Evolutionary conservation across 2,888 invertebrate species (phyloP).

Genomic region (Chrysolina oricalcia): DNA sequence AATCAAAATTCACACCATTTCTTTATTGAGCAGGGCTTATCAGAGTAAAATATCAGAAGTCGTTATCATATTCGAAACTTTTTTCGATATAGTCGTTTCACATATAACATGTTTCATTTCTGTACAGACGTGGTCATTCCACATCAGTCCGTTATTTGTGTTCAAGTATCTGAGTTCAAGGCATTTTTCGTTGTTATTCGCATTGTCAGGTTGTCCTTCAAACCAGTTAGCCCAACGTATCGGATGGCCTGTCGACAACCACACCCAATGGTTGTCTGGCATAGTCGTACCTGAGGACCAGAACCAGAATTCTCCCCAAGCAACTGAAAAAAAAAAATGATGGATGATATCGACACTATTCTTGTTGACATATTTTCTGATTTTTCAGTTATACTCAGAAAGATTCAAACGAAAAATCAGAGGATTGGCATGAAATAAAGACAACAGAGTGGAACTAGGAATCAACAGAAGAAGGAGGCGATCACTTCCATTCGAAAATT

Average conservation of each 20-base stretch:
- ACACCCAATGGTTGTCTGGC: conserved; percentile 35
- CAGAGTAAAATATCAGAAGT: not conserved
- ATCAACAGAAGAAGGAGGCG: too few species aligned
- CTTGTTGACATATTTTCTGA: too few species aligned
- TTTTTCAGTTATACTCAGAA: too few species aligned
- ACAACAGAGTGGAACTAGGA: too few species aligned
- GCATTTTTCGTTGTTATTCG: conserved; percentile 33
- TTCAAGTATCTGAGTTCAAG: conserved; percentile 31
- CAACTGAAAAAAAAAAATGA: conserved; percentile 30
- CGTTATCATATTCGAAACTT: conserved; percentile 8
- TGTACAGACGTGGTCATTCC: conserved; percentile 37
- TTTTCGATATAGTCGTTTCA: conserved; percentile 31
- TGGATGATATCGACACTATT: too few species aligned
- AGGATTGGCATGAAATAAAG: too few species aligned
- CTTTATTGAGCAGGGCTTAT: not conserved
- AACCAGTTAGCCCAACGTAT: conserved; percentile 36
- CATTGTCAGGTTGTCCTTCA: conserved; percentile 36
- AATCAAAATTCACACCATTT: not conserved
- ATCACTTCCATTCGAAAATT: too few species aligned
- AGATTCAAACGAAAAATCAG: too few species aligned
- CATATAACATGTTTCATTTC: conserved; percentile 33
- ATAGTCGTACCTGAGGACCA: conserved; percentile 39
- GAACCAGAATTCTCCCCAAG: conserved; percentile 27
- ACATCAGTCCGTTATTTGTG: conserved; percentile 23
- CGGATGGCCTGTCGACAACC: conserved; percentile 38